Percentiles rank a stretch among this genome's conserved stretches.
These are phyloP conservation scores for Tetramorium simillimum DNA, from an alignment of 1,140 invertebrate genomes.

Conservation along the genomic window DNA sequence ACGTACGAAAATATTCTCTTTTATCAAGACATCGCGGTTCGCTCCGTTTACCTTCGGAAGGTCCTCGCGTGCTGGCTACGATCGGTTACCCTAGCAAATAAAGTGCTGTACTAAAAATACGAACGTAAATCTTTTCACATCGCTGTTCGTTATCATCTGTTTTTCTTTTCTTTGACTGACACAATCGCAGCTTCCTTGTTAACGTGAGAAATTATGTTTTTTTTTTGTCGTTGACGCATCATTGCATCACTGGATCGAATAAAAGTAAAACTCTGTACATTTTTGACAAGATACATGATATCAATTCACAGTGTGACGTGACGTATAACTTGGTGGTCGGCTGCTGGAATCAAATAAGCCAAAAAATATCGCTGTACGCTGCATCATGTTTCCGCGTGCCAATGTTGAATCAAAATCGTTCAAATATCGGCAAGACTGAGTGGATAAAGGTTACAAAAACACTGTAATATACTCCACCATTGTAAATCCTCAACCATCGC, in stretches of 20 bases:
- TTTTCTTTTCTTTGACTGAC: background rate
- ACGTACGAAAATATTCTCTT: constrained; percentile 57
- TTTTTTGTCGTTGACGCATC: background rate
- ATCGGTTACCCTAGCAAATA: constrained; percentile 20
- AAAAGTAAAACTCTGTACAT: background rate
- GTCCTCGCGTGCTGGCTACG: constrained; percentile 7
- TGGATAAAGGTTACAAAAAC: constrained; percentile 42
- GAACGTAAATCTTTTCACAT: constrained; percentile 5
- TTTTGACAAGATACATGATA: constrained; percentile 32
- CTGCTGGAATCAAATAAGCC: constrained; percentile 26
- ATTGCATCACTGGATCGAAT: background rate
- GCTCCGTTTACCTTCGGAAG: constrained; percentile 36
- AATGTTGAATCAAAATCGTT: background rate
- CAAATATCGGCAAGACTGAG: constrained; percentile 24
- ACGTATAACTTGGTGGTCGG: constrained; percentile 24
- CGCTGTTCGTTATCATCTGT: background rate
- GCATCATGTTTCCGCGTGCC: constrained; percentile 19
- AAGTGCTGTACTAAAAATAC: constrained; percentile 14
- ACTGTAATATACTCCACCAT: background rate
- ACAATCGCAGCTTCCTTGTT: background rate
- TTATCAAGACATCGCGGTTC: constrained; percentile 48
- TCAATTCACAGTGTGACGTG: constrained; percentile 17
- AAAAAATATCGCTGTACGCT: constrained; percentile 19
- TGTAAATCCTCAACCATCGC: background rate
- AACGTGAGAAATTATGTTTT: constrained; percentile 1